Percentiles rank a stretch among this genome's conserved stretches.
Conservation (phyloP, 2,888 invertebrate genomes). For the Trachelus tabidus region DNA sequence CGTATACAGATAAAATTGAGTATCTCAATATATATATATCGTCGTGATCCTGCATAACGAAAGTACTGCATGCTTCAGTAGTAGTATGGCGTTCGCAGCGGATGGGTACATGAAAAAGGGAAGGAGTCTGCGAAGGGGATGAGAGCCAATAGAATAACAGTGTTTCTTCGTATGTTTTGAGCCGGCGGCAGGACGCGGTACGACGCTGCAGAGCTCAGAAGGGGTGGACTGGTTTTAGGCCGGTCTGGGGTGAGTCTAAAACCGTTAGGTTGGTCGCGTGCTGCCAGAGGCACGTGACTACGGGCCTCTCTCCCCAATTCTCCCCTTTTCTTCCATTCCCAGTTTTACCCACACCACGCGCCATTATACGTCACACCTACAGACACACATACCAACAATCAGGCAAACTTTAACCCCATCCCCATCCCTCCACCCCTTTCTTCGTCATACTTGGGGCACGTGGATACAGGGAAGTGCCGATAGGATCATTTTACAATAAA, state of each 20-base stretch:
- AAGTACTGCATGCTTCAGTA: neutral
- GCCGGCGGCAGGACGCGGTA: conserved; percentile 32
- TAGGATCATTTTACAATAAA: neutral
- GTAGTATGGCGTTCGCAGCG: neutral
- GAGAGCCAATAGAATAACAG: conserved; percentile 61
- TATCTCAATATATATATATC: neutral
- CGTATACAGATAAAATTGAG: neutral
- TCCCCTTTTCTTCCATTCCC: conserved; percentile 3
- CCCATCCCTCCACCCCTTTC: neutral
- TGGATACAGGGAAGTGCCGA: neutral
- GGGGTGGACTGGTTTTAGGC: conserved; percentile 60
- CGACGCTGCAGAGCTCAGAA: conserved; percentile 30
- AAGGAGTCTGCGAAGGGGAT: conserved; percentile 41
- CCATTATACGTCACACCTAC: neutral
- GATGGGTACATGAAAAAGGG: conserved; percentile 36
- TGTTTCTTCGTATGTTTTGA: conserved; percentile 56
- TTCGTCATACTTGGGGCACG: neutral
- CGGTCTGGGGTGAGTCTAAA: conserved; percentile 58
- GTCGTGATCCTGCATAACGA: neutral
- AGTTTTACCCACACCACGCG: neutral
- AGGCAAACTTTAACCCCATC: neutral
- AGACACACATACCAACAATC: neutral
- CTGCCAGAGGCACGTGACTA: conserved; percentile 57
- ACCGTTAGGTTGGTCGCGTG: conserved; percentile 66
- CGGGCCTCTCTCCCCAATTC: neutral